These are phyloP conservation scores for Oscheius sp. DNA, from an alignment of 2,888 invertebrate genomes.

Conservation along the genomic window DNA sequence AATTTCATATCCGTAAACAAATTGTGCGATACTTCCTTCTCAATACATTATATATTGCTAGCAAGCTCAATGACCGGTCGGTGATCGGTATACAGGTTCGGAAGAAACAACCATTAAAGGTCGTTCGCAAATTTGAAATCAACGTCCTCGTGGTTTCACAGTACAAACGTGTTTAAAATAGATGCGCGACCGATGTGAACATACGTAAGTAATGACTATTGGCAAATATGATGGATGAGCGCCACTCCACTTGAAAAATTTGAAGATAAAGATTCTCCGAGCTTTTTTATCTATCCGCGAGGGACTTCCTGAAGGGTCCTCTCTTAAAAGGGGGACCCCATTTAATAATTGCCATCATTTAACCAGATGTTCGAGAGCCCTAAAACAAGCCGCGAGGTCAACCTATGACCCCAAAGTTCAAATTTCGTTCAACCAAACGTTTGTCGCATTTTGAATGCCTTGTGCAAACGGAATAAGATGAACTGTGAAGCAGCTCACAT, in stretches of 20 bases:
- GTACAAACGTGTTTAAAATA: not conserved
- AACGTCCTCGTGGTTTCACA: not conserved
- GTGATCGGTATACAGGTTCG: not conserved
- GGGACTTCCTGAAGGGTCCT: constrained; percentile 3
- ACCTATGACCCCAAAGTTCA: no score
- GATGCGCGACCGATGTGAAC: not conserved
- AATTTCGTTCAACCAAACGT: no score
- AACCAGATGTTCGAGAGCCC: constrained; percentile 1
- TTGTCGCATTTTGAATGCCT: not conserved
- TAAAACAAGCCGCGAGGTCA: not conserved
- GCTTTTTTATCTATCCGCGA: not conserved
- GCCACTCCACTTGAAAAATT: not conserved
- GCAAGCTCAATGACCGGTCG: constrained; percentile 12
- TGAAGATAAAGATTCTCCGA: not conserved
- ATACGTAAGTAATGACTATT: no score
- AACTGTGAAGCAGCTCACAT: constrained; percentile 27
- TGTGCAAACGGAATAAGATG: not conserved
- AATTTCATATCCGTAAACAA: not conserved
- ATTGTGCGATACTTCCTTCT: not conserved
- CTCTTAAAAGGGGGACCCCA: constrained; percentile 18
- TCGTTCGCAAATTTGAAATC: not conserved
- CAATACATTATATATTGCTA: no score
- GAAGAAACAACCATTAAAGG: constrained; percentile 22
- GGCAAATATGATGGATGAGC: no score
- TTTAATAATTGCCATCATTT: constrained; percentile 16